Conservation (phyloP, 2,888 invertebrate genomes). For the Ormyrus labotus region DNA sequence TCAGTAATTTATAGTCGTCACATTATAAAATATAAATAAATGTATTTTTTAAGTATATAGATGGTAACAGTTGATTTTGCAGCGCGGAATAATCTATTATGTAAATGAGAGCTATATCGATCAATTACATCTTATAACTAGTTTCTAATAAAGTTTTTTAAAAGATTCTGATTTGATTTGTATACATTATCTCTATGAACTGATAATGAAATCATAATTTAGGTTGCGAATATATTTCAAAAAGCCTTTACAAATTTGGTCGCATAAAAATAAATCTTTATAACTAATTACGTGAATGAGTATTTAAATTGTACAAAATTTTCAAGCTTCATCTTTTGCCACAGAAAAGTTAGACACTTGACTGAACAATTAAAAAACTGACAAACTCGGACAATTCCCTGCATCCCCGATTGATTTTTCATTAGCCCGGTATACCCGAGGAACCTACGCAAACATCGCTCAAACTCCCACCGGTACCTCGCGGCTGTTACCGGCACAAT, state of each 20-base stretch:
- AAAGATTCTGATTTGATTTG: not conserved
- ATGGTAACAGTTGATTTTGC: not conserved
- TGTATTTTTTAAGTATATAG: not conserved
- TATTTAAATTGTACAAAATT: not conserved
- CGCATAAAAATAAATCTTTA: too few relatives aligned
- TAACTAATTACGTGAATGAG: not conserved
- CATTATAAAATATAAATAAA: conserved; percentile 17
- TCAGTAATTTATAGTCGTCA: not conserved
- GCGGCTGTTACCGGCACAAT: not conserved
- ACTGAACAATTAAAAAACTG: too few relatives aligned
- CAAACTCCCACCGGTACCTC: too few relatives aligned
- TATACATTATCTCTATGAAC: not conserved
- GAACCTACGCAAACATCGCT: too few relatives aligned
- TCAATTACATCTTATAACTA: conserved; percentile 11
- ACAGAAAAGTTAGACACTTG: too few relatives aligned
- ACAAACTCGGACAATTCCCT: too few relatives aligned
- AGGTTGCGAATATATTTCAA: too few relatives aligned
- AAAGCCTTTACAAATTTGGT: too few relatives aligned
- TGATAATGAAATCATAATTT: not conserved
- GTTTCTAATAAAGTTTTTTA: conserved; percentile 15
- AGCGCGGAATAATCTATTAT: conserved; percentile 7
- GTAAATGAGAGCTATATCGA: conserved; percentile 25
- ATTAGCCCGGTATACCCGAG: too few relatives aligned
- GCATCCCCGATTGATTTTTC: too few relatives aligned
- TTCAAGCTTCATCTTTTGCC: too few relatives aligned